Base-by-base conservation (phyloP, 2,113 vertebrate species). In the Calidris pugnax region DNA sequence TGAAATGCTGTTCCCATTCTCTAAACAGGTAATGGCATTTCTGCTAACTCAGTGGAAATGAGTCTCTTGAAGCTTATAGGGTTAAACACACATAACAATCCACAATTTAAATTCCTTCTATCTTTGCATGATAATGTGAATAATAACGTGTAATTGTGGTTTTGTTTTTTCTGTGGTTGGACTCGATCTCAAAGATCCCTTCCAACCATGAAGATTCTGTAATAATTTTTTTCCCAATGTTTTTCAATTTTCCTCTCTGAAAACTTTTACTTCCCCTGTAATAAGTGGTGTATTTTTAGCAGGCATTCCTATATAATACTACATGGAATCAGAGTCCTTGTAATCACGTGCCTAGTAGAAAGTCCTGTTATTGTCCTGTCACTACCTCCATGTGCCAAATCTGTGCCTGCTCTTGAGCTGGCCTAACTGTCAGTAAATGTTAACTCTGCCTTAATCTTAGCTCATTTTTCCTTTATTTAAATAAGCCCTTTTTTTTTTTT, bases 311-410 rank as follows among this genome's bases (percentile, higher is more conserved):
- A 67, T 16, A 8, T 22, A 68, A 48, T 6, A 6, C 14, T 47
- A 13, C 7, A 4, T 3, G 32, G 50, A 56, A 81, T 39, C 8
- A 4, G 3, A 48, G 26, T 59, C 27, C 45, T 43, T 32, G n/a
- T 12, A 37, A 37, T 14, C 26, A 47, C 0, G 0, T 43, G 22
- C 50, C 26, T 2, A 64, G 35, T 12, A 45, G 4, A 4, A 43
- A 39, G 41, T 59, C 27, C 63, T 53, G 10, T 47, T 82, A n/a
- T 43, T 27, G 24, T 50, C 9, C 45, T 24, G 14, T 50, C 60
- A 28, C 33, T 9, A 12, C 4, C 14, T 50, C 43, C 17, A 2
- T 12, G 59, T 47, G n/a, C 50, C 37, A 59, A 33, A 67, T 47
- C 10, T 39, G 6, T 74, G 55, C n/a, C 24, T 39, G 56, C 48